phyloP scores from a whole-genome alignment of 2,113 vertebrate species.

The Sardina pilchardus region DNA sequence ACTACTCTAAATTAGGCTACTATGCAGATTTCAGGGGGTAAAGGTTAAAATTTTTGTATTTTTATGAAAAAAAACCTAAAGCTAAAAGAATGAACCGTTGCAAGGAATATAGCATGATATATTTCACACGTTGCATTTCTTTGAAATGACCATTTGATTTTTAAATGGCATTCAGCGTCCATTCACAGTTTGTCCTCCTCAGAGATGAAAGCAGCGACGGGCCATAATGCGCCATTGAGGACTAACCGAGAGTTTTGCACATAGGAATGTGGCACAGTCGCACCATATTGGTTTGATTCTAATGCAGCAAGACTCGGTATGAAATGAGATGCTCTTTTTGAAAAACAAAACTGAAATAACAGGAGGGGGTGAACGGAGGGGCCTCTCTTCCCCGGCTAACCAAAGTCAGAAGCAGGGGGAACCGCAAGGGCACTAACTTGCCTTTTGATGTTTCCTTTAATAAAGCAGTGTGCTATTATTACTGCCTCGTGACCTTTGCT shows the following conservation, averaged over 20 bases:
- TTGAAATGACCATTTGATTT: neutral
- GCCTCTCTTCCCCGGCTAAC: neutral
- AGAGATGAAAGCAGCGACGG: neutral
- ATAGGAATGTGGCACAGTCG: slow-evolving; percentile 41
- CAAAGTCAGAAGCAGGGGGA: slow-evolving; percentile 11
- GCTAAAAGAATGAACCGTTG: neutral
- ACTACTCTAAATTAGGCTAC: neutral
- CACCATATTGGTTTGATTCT: slow-evolving; percentile 49
- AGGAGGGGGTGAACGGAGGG: slow-evolving; percentile 17
- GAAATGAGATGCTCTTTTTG: slow-evolving; percentile 42
- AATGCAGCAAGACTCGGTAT: slow-evolving; percentile 46
- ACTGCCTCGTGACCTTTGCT: slow-evolving; percentile 31
- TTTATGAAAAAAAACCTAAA: neutral
- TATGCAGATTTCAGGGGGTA: neutral
- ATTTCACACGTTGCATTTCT: neutral
- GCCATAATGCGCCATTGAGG: neutral
- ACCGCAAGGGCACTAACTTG: slow-evolving; percentile 25
- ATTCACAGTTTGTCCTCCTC: slow-evolving; percentile 17
- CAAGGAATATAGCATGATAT: neutral
- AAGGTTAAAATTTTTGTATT: neutral
- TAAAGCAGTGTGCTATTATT: slow-evolving; percentile 30
- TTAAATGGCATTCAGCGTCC: neutral
- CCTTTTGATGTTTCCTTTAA: slow-evolving; percentile 41
- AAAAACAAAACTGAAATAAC: slow-evolving; percentile 47
- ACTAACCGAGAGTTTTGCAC: slow-evolving; percentile 33